Conservation (phyloP, 2,888 invertebrate species). For the Lydus trimaculatus region DNA sequence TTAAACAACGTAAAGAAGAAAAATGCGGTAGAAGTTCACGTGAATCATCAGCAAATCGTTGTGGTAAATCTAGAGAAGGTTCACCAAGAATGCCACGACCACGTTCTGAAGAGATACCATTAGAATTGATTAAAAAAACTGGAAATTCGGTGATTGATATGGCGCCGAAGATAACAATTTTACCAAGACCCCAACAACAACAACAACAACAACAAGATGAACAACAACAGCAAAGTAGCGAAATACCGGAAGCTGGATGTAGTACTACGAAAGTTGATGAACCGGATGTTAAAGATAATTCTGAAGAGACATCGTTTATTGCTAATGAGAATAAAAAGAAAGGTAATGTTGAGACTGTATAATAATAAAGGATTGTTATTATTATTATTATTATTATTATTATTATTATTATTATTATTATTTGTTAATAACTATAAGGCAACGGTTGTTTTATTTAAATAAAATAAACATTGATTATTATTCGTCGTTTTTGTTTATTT, state of each 20-base stretch:
- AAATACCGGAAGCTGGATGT: background rate
- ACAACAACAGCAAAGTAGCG: conserved; percentile 32
- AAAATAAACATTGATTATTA: background rate
- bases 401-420: background rate
- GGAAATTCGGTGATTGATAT: conserved; percentile 62
- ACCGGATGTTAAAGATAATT: conserved; percentile 47
- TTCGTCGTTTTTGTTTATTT: background rate
- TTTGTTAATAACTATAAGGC: conserved; percentile 3
- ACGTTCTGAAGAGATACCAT: conserved; percentile 80
- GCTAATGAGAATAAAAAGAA: conserved; percentile 62
- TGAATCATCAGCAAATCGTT: conserved; percentile 40
- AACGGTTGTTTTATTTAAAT: background rate
- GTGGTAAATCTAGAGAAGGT: conserved; percentile 69
- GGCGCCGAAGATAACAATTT: conserved; percentile 56
- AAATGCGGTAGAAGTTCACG: conserved; percentile 40
- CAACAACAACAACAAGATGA: conserved; percentile 45
- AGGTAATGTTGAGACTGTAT: conserved; percentile 64
- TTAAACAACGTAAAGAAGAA: conserved; percentile 34
- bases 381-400: background rate
- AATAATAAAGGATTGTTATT: conserved; percentile 34
- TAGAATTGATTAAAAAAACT: conserved; percentile 76
- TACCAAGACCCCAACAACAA: conserved; percentile 63
- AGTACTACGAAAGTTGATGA: conserved; percentile 2
- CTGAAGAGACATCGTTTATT: conserved; percentile 84
- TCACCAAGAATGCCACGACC: conserved; percentile 78